A percentile compares a stretch with the other conserved stretches of the same genome.
phyloP scores from a whole-genome alignment of 2,888 invertebrate species.

The Cephonodes hylas region DNA sequence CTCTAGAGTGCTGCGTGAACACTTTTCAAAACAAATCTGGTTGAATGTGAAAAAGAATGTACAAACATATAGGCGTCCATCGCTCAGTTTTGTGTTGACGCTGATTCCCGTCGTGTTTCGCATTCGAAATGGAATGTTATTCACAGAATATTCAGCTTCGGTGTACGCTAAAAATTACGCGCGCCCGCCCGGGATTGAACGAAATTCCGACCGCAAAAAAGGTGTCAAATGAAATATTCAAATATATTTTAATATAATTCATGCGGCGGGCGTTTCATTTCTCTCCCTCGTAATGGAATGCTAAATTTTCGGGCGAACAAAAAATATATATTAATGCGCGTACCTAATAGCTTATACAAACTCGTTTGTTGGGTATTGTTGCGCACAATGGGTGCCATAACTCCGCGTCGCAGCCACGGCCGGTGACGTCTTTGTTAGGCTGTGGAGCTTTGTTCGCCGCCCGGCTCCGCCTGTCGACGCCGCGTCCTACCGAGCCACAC shows the following conservation, averaged over 20 bases:
- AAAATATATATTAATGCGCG: constrained; percentile 82
- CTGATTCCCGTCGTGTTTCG: constrained; percentile 76
- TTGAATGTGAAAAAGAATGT: constrained; percentile 67
- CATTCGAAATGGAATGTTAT: constrained; percentile 79
- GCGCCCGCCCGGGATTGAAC: constrained; percentile 74
- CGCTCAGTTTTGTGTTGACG: constrained; percentile 76
- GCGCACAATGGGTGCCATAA: constrained; percentile 81
- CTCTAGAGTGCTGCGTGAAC: constrained; percentile 10
- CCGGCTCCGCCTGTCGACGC: constrained; percentile 70
- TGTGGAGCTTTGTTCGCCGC: constrained; percentile 69
- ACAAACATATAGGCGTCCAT: constrained; percentile 63
- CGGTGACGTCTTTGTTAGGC: constrained; percentile 81
- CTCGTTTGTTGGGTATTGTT: constrained; percentile 82
- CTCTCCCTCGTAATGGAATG: constrained; percentile 82
- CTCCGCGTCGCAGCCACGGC: constrained; percentile 79
- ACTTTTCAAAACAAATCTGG: constrained; percentile 52
- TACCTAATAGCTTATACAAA: constrained; percentile 82
- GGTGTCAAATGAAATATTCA: constrained; percentile 82
- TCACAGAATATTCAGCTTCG: constrained; percentile 73
- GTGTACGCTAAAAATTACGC: constrained; percentile 79
- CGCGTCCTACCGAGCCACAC: constrained; percentile 56
- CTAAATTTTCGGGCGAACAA: constrained; percentile 81
- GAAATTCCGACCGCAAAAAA: constrained; percentile 78
- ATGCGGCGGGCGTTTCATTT: constrained; percentile 82
- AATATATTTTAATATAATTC: constrained; percentile 82